Conservation (phyloP, 1,140 invertebrate genomes). For the Phocides pigmalion region DNA sequence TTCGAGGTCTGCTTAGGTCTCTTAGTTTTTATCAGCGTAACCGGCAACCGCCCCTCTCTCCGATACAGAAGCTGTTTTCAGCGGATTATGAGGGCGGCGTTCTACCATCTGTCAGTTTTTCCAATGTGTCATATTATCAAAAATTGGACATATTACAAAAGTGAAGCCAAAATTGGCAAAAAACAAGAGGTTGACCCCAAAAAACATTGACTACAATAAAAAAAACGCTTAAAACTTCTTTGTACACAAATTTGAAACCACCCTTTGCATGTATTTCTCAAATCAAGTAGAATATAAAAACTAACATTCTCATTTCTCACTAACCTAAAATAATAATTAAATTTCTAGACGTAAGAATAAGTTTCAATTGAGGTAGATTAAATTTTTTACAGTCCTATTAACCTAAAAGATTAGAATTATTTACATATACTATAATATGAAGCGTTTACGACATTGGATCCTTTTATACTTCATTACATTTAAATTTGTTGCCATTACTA, state of each 20-base stretch:
- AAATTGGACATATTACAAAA: too few species aligned
- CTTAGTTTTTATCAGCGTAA: too few species aligned
- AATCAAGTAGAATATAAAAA: constrained; percentile 61
- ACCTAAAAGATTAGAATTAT: constrained; percentile 80
- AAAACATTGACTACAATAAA: neutral
- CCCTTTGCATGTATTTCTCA: constrained; percentile 60
- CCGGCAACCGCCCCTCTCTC: too few species aligned
- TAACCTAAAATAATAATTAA: constrained; percentile 77
- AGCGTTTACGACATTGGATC: constrained; percentile 75
- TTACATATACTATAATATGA: constrained; percentile 73
- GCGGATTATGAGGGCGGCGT: too few species aligned
- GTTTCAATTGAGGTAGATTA: constrained; percentile 82
- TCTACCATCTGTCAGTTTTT: too few species aligned
- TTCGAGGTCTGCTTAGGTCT: too few species aligned
- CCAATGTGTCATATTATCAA: too few species aligned
- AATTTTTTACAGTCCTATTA: constrained; percentile 83
- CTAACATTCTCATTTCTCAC: constrained; percentile 62
- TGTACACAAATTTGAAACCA: constrained; percentile 42
- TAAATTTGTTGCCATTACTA: constrained; percentile 50
- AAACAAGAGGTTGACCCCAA: too few species aligned
- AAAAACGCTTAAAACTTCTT: constrained; percentile 19
- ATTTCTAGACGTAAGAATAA: constrained; percentile 79
- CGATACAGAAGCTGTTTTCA: too few species aligned
- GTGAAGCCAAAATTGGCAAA: too few species aligned
- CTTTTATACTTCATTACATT: constrained; percentile 38